Conservation (phyloP, 37 sponge, comb jelly and placozoan species). For the Axinella damicornis region DNA sequence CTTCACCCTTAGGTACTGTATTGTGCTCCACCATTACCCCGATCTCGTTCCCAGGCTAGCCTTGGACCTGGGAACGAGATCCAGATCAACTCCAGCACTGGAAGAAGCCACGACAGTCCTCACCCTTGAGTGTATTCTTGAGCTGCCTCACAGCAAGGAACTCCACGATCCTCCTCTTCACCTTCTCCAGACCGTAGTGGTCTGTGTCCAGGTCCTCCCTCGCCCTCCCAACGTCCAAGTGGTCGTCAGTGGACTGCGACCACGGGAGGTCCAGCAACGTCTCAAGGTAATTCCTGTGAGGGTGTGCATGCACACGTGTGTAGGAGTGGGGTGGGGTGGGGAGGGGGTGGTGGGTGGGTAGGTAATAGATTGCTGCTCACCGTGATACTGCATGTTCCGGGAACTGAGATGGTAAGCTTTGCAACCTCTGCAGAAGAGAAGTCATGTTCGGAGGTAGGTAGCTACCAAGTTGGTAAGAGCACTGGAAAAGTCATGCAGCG, state of each 20-base stretch:
- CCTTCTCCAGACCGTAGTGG: slow-evolving; percentile 88
- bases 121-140: slow-evolving; percentile 83
- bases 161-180: slow-evolving; percentile 88
- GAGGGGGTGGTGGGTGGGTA: background rate
- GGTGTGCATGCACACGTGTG: background rate
- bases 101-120: no score
- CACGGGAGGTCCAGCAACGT: slow-evolving; percentile 89
- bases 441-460: no score
- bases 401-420: slow-evolving; percentile 69
- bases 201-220: slow-evolving; percentile 77
- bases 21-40: no score
- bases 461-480: no score
- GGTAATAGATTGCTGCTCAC: slow-evolving; percentile 1
- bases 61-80: no score
- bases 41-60: no score
- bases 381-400: slow-evolving; percentile 84
- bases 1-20: no score
- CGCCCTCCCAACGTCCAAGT: slow-evolving; percentile 69
- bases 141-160: slow-evolving; percentile 89
- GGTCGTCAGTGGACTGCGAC: slow-evolving; percentile 71
- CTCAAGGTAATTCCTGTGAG: slow-evolving; percentile 79
- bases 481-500: background rate
- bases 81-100: no score
- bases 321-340: background rate
- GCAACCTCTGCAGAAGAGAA: slow-evolving; percentile 60